A percentile compares a stretch with the other conserved stretches of the same genome.
phyloP scores from a whole-genome alignment of 2,888 invertebrate genomes.

The Atrina japonica region DNA sequence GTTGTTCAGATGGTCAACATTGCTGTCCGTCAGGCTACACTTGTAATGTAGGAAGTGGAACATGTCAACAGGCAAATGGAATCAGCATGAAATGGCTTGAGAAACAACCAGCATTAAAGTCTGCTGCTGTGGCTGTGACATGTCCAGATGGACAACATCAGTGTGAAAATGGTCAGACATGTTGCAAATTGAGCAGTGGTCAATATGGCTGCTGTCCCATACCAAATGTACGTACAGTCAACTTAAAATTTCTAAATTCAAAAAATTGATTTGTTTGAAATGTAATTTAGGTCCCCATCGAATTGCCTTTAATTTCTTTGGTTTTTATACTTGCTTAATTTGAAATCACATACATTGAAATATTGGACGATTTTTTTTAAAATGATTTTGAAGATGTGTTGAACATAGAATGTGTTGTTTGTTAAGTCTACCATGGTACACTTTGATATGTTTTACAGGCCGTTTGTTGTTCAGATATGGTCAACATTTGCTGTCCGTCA shows the following conservation, averaged over 20 bases:
- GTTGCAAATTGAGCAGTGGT: constrained; percentile 64
- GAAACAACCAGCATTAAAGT: neutral
- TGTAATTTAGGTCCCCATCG: no score
- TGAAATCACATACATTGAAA: no score
- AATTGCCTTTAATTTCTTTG: no score
- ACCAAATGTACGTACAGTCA: constrained; percentile 41
- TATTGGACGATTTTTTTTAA: no score
- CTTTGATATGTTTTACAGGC: constrained; percentile 47
- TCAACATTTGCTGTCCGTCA: constrained; percentile 71
- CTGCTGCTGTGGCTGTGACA: constrained; percentile 12
- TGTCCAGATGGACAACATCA: constrained; percentile 45
- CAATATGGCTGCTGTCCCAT: constrained; percentile 77
- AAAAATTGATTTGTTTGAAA: no score
- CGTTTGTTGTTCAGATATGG: constrained; percentile 69
- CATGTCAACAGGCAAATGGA: neutral
- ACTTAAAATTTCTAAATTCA: no score
- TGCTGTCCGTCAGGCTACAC: constrained; percentile 65
- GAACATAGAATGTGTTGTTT: no score
- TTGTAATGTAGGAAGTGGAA: neutral
- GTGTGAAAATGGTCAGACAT: constrained; percentile 66
- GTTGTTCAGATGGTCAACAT: constrained; percentile 70
- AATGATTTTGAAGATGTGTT: no score
- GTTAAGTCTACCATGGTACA: no score
- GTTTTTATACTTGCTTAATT: no score
- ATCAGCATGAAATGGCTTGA: neutral